Evolutionary conservation across 2,113 vertebrate species (phyloP).

Genomic region (Gracilinanus agilis): DNA sequence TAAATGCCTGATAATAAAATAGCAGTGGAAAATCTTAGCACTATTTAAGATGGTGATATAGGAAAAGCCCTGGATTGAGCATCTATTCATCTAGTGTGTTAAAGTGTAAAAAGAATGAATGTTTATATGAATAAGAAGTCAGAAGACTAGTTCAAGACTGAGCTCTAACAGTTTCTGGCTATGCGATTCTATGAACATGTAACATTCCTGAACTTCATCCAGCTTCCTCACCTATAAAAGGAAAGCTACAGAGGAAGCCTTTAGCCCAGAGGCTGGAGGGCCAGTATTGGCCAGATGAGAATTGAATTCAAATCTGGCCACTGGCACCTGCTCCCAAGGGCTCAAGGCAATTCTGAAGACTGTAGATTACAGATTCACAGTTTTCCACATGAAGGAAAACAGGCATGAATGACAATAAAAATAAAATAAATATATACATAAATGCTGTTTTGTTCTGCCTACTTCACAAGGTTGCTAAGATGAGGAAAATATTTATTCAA

Average conservation of each 20-base stretch:
- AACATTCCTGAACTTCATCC: neutral
- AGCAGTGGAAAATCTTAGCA: constrained; percentile 20
- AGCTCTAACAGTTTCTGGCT: neutral
- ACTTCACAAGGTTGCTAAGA: neutral
- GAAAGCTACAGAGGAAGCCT: neutral
- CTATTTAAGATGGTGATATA: neutral
- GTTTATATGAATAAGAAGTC: neutral
- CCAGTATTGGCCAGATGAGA: neutral
- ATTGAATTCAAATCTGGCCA: neutral
- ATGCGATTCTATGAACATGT: neutral
- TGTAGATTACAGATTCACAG: neutral
- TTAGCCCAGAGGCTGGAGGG: neutral
- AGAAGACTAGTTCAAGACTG: neutral
- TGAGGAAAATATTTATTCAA: neutral
- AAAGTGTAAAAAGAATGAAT: neutral
- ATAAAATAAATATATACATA: too few relatives aligned
- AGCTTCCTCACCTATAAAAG: neutral
- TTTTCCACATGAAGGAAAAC: neutral
- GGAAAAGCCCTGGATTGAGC: neutral
- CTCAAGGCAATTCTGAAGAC: neutral
- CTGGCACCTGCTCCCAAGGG: neutral
- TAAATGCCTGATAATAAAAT: constrained; percentile 28
- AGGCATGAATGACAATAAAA: neutral
- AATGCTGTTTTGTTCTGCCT: neutral
- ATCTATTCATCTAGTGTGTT: neutral